phyloP scores from a whole-genome alignment of 2,113 vertebrate genomes.

The Sphyrna mokarran region DNA sequence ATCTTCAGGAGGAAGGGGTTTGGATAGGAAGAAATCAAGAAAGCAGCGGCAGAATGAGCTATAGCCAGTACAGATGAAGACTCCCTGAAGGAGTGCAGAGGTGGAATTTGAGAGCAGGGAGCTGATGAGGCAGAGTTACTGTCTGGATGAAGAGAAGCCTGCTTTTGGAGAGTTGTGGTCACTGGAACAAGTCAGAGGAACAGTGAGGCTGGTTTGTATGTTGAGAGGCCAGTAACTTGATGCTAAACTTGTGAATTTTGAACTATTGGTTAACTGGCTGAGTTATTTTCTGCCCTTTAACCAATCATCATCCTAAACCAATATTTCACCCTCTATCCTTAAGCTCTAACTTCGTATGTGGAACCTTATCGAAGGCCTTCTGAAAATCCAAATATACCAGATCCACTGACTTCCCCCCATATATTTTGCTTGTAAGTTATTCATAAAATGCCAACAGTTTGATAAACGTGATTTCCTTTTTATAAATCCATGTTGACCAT shows the following conservation, averaged over 20 bases:
- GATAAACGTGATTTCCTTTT: too few species aligned
- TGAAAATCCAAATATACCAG: too few species aligned
- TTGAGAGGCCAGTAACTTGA: neutral
- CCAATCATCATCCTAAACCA: too few species aligned
- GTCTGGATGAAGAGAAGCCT: neutral
- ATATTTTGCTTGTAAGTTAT: too few species aligned
- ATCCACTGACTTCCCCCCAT: too few species aligned
- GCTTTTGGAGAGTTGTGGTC: neutral
- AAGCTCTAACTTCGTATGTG: too few species aligned
- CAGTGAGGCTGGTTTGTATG: conserved; percentile 29
- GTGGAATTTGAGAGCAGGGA: neutral
- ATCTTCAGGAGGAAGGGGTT: conserved; percentile 1
- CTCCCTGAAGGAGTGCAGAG: neutral
- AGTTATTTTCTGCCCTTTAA: too few species aligned
- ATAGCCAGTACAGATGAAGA: neutral
- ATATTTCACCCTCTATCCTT: too few species aligned
- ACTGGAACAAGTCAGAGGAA: neutral
- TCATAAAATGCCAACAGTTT: too few species aligned
- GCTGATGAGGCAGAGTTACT: neutral
- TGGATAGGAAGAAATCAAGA: neutral
- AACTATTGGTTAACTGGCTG: neutral
- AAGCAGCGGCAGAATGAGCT: neutral
- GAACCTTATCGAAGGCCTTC: too few species aligned
- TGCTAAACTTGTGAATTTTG: neutral
- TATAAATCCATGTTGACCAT: too few species aligned